Evolutionary conservation across 2,888 invertebrate species (phyloP).

Genomic region (Elmis aenea): DNA sequence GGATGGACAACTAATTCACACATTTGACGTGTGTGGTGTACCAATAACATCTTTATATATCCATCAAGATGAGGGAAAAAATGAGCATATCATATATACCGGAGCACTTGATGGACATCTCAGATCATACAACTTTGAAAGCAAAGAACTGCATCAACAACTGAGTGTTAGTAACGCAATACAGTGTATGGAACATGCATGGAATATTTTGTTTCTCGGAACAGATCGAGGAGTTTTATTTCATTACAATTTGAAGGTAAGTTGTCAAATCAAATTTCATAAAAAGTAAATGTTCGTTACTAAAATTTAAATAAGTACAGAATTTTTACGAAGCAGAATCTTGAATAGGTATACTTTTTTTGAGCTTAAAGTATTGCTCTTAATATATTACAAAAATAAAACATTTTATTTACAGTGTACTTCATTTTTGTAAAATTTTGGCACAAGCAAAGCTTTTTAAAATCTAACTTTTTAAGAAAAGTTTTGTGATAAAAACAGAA

Average conservation of each 20-base stretch:
- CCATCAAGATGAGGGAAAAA: conserved; percentile 36
- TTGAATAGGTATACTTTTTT: too few species aligned
- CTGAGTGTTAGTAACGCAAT: conserved; percentile 58
- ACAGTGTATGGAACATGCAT: conserved; percentile 69
- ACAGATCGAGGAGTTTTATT: conserved; percentile 67
- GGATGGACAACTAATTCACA: conserved; percentile 52
- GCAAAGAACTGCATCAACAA: conserved; percentile 50
- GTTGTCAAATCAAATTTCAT: too few species aligned
- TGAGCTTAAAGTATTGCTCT: too few species aligned
- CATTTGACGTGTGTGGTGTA: conserved; percentile 54
- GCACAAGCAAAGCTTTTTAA: too few species aligned
- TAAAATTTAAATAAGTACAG: too few species aligned
- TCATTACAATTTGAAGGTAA: conserved; percentile 64
- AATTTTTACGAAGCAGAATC: too few species aligned
- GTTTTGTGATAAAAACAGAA: too few species aligned
- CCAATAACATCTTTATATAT: conserved; percentile 60
- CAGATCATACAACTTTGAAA: conserved; percentile 56
- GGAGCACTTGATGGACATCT: conserved; percentile 60
- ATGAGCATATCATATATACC: conserved; percentile 52
- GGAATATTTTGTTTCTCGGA: conserved; percentile 69
- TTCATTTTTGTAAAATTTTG: too few species aligned
- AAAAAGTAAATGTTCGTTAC: too few species aligned
- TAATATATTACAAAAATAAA: too few species aligned
- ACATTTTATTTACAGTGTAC: too few species aligned
- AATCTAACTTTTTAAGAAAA: too few species aligned